These are phyloP conservation scores for Plecturocebus donacophilus DNA, from an alignment of 2,113 vertebrate genomes.

Conservation along the genomic window DNA sequence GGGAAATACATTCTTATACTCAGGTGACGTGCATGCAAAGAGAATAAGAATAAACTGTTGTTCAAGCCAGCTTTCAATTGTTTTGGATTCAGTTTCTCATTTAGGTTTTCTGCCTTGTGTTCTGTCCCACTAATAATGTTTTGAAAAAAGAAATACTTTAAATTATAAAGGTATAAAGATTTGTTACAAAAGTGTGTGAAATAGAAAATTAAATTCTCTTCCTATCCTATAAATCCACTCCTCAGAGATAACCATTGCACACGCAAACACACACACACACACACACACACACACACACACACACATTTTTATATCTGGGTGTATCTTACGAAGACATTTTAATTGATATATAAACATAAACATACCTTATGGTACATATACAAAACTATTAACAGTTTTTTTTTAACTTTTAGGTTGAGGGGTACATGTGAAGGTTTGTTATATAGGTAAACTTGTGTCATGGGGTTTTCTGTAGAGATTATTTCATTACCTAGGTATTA, in stretches of 20 bases:
- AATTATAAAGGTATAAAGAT: background rate
- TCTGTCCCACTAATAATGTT: background rate
- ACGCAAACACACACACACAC: background rate
- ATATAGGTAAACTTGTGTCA: no score
- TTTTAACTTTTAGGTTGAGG: no score
- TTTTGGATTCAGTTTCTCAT: background rate
- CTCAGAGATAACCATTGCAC: background rate
- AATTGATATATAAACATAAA: background rate
- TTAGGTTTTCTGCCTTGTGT: background rate
- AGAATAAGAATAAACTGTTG: background rate
- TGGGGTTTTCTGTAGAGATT: no score
- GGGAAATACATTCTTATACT: background rate
- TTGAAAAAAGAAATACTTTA: conserved; percentile 8
- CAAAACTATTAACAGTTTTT: no score
- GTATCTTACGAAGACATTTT: background rate
- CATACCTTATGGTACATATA: background rate
- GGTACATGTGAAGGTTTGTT: no score
- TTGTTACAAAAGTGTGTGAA: background rate
- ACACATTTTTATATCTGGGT: background rate
- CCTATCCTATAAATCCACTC: background rate
- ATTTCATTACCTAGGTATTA: no score
- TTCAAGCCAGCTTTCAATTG: background rate
- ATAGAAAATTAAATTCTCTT: background rate
- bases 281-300: no score
- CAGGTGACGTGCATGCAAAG: background rate